Evolutionary conservation across 2,888 invertebrate genomes (phyloP), one percentile per base, ranked within the genome.

Genomic region (Notodonta dromedarius): DNA sequence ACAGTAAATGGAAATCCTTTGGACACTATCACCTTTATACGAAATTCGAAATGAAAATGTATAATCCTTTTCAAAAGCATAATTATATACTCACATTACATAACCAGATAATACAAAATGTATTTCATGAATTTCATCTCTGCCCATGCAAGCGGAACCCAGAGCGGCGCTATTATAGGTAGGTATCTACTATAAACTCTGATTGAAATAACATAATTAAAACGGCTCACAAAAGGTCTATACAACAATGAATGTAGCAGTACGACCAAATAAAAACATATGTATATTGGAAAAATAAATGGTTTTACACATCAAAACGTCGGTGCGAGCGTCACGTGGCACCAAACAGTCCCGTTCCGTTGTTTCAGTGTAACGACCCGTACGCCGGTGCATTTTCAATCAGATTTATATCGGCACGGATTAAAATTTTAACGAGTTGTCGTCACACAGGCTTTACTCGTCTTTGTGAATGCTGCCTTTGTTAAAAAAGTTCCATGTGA

Each of bases 341-440:
- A 58, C 69, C 72, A 78, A 79, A 73, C 73, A 74, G 73, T 74
- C 71, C 68, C 71, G 60, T 59, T 54, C 62, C 68, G 73, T 82
- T 81, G 80, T 83, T 78, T 71, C 74, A 66, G 67, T 76, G 78
- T 83, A 87, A 84, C 85, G 83, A 85, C 78, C 78, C 82, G 77
- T 82, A 77, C 69, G 71, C 75, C 77, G 71, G 76, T 84, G 83
- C 83, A 85, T 86, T 88, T 86, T 82, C 87, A 88, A 88, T 90
- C 88, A 86, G 86, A 86, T 87, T 87, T 88, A 86, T 86, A 84
- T 85, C 83, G 78, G 63, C 82, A 73, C 71, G 86, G 87, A 86
- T 89, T 88, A 86, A 87, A 87, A 84, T 84, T 89, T 87, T 87
- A 89, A 88, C 88, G 88, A 88, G 85, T 82, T 77, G 80, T 82